These are phyloP conservation scores for Cyaniris semiargus DNA, from an alignment of 2,888 invertebrate species.

Conservation along the genomic window DNA sequence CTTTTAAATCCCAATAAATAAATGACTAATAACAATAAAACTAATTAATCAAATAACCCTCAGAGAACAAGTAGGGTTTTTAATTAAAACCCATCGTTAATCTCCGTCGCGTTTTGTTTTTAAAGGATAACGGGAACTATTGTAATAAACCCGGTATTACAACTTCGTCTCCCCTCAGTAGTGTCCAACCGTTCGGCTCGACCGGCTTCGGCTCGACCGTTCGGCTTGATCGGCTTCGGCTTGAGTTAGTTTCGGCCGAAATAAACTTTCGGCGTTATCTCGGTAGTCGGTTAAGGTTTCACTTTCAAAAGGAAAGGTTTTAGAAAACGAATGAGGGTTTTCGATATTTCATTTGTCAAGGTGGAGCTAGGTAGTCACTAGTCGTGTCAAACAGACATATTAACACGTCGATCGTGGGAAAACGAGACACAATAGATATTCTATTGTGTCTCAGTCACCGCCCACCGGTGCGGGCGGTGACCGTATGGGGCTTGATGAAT, in stretches of 20 bases:
- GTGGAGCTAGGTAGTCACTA: too few relatives aligned
- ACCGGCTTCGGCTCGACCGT: background rate
- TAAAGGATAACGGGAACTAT: slow-evolving; percentile 21
- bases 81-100: slow-evolving; percentile 24
- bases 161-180: slow-evolving; percentile 31
- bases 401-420: too few relatives aligned
- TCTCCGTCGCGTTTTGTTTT: slow-evolving; percentile 11
- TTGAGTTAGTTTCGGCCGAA: background rate
- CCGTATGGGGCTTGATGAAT: too few relatives aligned
- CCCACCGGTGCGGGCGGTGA: too few relatives aligned
- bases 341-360: too few relatives aligned
- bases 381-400: too few relatives aligned
- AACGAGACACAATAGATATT: too few relatives aligned
- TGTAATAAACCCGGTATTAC: slow-evolving; percentile 36
- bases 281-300: too few relatives aligned
- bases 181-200: background rate
- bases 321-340: background rate
- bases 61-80: background rate
- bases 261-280: background rate
- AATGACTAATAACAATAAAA: background rate
- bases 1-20: background rate
- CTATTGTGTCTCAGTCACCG: too few relatives aligned
- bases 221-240: too few relatives aligned
- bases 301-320: background rate
- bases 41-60: background rate